Evolutionary conservation across 2,797 vertebrate genomes (phyloP).

Genomic region (Oophaga sylvatica): DNA sequence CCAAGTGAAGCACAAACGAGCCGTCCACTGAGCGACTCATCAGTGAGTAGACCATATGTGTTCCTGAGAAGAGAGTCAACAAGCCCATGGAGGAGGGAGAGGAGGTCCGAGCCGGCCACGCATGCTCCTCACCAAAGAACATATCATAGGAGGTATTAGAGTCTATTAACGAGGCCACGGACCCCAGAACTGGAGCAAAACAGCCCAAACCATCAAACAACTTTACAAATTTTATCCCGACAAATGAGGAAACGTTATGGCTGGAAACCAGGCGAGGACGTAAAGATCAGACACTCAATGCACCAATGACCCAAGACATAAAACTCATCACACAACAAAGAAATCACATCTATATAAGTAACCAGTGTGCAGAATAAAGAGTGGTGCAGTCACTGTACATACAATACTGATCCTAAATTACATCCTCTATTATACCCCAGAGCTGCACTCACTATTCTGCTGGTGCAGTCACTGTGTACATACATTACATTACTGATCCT

Average conservation of each 20-base stretch:
- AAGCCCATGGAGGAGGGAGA: constrained; percentile 18
- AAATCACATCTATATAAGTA: no score
- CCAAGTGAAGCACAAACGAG: constrained; percentile 72
- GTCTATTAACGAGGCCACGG: no score
- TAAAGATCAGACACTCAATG: background rate
- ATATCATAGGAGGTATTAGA: background rate
- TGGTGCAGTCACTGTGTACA: no score
- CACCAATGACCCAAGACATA: no score
- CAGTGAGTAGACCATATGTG: constrained; percentile 49
- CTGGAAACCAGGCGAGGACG: background rate
- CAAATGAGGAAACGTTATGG: background rate
- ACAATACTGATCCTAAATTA: no score
- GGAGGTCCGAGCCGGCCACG: background rate
- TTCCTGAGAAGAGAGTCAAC: constrained; percentile 49
- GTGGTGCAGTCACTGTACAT: no score
- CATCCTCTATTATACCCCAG: no score
- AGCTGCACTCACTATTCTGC: no score
- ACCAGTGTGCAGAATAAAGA: no score
- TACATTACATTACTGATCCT: no score
- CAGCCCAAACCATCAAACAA: background rate
- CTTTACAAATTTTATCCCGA: background rate
- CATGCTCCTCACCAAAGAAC: background rate
- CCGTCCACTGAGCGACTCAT: constrained; percentile 64
- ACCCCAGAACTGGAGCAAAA: background rate
- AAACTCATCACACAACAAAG: no score